phyloP scores from a whole-genome alignment of 2,113 vertebrate species.

The Sphaerodactylus townsendi region DNA sequence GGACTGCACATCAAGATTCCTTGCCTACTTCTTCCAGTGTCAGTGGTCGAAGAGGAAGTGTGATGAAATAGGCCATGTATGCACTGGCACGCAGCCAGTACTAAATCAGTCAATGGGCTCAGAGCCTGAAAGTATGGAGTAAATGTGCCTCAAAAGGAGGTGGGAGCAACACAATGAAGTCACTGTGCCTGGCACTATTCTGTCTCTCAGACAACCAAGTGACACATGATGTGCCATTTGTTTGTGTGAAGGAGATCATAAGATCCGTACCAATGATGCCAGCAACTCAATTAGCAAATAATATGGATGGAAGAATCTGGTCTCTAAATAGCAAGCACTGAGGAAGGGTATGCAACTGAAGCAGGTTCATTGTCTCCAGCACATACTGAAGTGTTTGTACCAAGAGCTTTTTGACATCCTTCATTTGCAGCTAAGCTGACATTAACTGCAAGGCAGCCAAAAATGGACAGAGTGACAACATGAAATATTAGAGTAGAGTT shows the following conservation, averaged over 20 bases:
- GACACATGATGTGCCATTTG: background rate
- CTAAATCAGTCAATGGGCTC: background rate
- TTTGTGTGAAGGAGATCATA: too few species aligned
- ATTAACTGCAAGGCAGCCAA: background rate
- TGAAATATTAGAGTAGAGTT: background rate
- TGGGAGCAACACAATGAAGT: background rate
- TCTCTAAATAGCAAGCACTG: background rate
- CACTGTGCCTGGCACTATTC: background rate
- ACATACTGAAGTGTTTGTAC: too few species aligned
- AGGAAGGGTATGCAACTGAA: background rate
- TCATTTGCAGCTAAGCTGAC: background rate
- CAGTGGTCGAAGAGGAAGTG: background rate
- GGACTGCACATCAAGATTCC: background rate
- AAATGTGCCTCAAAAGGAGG: background rate
- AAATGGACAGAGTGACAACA: too few species aligned
- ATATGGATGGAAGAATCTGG: background rate
- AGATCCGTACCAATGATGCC: background rate
- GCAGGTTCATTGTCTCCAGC: too few species aligned
- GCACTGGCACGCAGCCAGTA: background rate
- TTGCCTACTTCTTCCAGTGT: background rate
- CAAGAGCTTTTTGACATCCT: background rate
- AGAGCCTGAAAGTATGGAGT: background rate
- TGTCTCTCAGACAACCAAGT: background rate
- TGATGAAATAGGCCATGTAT: background rate
- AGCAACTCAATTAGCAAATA: background rate